Conservation (phyloP, 2,888 invertebrate species). For the Noctuana brunneofusca region DNA sequence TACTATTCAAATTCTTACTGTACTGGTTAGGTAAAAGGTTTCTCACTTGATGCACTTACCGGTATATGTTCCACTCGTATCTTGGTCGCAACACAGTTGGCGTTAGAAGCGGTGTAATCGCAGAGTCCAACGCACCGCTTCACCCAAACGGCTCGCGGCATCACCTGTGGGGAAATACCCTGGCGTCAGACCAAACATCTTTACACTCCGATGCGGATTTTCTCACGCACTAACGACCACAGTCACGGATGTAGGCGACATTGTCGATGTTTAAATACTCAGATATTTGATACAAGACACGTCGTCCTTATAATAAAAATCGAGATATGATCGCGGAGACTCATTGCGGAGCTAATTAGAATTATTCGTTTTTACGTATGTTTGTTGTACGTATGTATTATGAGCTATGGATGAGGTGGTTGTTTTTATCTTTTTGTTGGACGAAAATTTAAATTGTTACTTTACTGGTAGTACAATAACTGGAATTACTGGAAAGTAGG, state of each 20-base stretch:
- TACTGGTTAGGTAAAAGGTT: not conserved
- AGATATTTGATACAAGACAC: constrained; percentile 39
- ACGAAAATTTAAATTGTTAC: not conserved
- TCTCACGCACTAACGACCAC: constrained; percentile 62
- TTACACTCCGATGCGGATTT: constrained; percentile 53
- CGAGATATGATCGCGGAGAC: constrained; percentile 16
- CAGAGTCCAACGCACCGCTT: constrained; percentile 74
- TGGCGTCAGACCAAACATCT: constrained; percentile 44
- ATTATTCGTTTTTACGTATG: not conserved
- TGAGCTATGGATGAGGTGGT: not conserved
- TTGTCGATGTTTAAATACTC: constrained; percentile 41
- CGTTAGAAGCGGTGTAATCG: constrained; percentile 59
- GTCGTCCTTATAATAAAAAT: constrained; percentile 31
- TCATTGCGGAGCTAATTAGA: constrained; percentile 22
- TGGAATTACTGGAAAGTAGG: no score
- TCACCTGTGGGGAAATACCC: constrained; percentile 71
- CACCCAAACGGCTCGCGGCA: constrained; percentile 72
- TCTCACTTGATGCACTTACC: constrained; percentile 51
- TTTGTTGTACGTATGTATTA: not conserved
- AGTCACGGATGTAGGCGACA: constrained; percentile 49
- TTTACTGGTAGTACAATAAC: not conserved
- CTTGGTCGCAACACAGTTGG: constrained; percentile 60
- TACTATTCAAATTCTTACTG: not conserved
- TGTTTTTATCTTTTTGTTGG: not conserved
- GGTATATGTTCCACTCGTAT: constrained; percentile 61